Base-by-base conservation (phyloP, 30 jellyfish, hydroid and myxozoan genomes). In the Chironex yamaguchii region DNA sequence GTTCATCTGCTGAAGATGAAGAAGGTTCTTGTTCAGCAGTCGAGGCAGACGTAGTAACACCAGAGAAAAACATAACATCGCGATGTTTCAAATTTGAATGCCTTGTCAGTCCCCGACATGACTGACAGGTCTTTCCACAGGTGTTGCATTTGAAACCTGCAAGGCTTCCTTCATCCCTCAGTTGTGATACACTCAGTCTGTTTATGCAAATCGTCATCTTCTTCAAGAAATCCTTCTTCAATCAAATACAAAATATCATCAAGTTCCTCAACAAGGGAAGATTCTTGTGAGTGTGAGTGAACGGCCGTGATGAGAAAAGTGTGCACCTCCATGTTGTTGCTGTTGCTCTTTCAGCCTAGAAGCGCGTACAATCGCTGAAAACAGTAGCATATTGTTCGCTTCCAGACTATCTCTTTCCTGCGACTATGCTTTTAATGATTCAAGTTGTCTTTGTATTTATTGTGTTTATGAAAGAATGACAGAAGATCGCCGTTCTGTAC, bases 251-350 rank as follows among this genome's bases (percentile, higher is more conserved):
- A 67, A 67, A 33, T 71, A 71, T 71, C 85, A 71, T 71, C 85
- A 71, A 71, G 76, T 71, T 71, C 85, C 85, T 71, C 85, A 20
- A 71, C 85, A 36, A 71, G 85, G 25, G 4, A 33, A 71, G 71
- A 71, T 34, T 34, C 42, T 69, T 71, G 85, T 71, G 21, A 23
- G 71, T 71, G 21, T n/a, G n/a, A n/a, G n/a, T n/a, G n/a, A n/a
- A n/a, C n/a, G 67, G 3, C 22, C 28, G 13, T 27, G 3, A 9
- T 2, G 29, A 21, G 34, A 13, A 17, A 21, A 27, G 29, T 30
- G 4, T 12, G 69, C 20, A 49, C 3, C 28, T 33, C 78, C 78
- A n/a, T 3, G 35, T 17, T 22, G 3, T 64, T 74, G 87, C 1
- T 74, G 76, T 29, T 49, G 78, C 77, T 13, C 54, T 1, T 74